Evolutionary conservation across 2,888 invertebrate species (phyloP).

Genomic region (Eulithis prunata): DNA sequence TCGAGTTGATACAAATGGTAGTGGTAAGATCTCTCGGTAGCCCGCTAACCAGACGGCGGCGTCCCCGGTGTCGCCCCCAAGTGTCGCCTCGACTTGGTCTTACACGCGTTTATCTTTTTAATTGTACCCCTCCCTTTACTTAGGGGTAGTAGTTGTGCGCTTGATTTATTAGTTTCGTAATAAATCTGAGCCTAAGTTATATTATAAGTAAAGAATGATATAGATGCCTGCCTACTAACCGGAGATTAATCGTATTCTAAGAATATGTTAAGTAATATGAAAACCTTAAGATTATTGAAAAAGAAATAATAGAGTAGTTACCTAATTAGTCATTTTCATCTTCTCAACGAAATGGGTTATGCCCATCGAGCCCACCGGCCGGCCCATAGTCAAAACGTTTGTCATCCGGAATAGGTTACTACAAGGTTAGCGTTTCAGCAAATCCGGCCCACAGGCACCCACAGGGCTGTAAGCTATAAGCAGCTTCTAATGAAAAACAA

Average conservation of each 20-base stretch:
- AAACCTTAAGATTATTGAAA: too few species aligned
- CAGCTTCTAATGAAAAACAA: slow-evolving; percentile 53
- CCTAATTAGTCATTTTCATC: too few species aligned
- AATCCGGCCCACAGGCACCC: slow-evolving; percentile 16
- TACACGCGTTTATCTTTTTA: slow-evolving; percentile 82
- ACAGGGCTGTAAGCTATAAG: slow-evolving; percentile 37
- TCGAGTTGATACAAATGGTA: slow-evolving; percentile 51
- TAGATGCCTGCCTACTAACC: too few species aligned
- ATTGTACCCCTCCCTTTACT: slow-evolving; percentile 63
- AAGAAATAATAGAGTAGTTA: too few species aligned
- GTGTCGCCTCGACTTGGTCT: slow-evolving; percentile 74
- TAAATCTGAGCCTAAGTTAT: neutral
- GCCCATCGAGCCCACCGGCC: too few species aligned
- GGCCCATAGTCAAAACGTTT: slow-evolving; percentile 10
- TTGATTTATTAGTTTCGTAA: slow-evolving; percentile 56
- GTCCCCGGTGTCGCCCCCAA: slow-evolving; percentile 54
- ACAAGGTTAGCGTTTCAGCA: slow-evolving; percentile 30
- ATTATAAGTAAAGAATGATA: too few species aligned
- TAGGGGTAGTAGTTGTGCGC: slow-evolving; percentile 59
- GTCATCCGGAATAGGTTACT: slow-evolving; percentile 27
- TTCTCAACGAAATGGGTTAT: too few species aligned
- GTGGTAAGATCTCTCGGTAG: slow-evolving; percentile 63
- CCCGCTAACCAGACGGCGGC: slow-evolving; percentile 79
- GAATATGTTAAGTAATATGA: too few species aligned
- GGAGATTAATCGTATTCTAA: too few species aligned